Evolutionary conservation across 1,140 invertebrate genomes (phyloP), one percentile per base, ranked within the genome.

Genomic region (Gonatopus flavifemur): DNA sequence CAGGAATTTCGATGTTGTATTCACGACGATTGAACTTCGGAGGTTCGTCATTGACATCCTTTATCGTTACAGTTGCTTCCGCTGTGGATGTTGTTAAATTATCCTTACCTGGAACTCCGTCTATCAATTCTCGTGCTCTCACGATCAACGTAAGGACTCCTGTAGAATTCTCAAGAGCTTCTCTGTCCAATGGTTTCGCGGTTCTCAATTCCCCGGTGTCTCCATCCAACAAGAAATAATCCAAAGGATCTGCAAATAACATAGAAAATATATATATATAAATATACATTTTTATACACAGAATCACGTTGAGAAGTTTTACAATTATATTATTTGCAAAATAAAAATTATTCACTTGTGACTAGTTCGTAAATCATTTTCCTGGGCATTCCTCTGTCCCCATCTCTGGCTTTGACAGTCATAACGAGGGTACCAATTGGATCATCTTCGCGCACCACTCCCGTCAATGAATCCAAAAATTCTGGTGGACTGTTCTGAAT

Each of bases 31-130:
- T 90, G 72, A 93, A 93, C 12, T 79, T 77, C 0, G 95, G 96
- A 0, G 93, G 86, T 59, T 93, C 92, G 72, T 98, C 95, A 75
- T 98, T 98, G 1, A 96, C 91, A 76, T 96, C 94, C 64, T 86
- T 85, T 52, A 96, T 90, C 18, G 88, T 93, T 10, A 97, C 84
- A 0, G 85, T 91, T 8, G 91, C 86, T 32, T 87, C 84, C 1
- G 88, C 83, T 7, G 80, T 80, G 3, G 87, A 82, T 10, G 84
- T 81, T 0, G 88, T 88, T 16, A 83, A 66, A 4, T 83, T 67
- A 59, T 90, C 87, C 60, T 87, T 83, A 4, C 84, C 76, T 13
- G 86, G 84, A 10, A 79, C 69, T 1, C 88, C 89, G 65, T 91
- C 83, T 3, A 90, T 82, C 49, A 91, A 59, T 78, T 93, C 90